Evolutionary conservation across 2,797 vertebrate species (phyloP).

Genomic region (Lepilemur ruficaudatus): DNA sequence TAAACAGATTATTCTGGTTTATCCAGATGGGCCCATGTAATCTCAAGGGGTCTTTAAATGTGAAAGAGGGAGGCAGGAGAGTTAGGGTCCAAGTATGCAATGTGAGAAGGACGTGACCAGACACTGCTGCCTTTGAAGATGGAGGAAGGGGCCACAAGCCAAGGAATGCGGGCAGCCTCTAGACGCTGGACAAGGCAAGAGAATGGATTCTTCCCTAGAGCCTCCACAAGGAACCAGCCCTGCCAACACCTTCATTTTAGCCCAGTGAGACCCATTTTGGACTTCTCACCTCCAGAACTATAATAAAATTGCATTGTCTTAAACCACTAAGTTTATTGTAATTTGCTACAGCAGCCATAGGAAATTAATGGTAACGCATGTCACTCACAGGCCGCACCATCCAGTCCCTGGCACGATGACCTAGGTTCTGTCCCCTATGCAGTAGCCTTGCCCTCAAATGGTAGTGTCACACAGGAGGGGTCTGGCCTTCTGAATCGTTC

Average conservation of each 20-base stretch:
- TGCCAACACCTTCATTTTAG: neutral
- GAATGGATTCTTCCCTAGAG: neutral
- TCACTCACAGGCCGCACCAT: neutral
- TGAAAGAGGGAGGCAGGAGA: neutral
- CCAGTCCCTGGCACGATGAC: rapidly evolving
- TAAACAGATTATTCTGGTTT: neutral
- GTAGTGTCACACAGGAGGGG: rapidly evolving
- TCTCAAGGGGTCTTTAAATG: neutral
- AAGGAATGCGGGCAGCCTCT: rapidly evolving
- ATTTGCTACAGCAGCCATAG: neutral
- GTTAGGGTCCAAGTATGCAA: neutral
- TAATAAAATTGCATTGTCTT: neutral
- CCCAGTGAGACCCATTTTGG: neutral
- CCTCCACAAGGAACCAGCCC: neutral
- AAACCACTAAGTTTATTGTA: neutral
- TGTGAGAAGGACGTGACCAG: neutral
- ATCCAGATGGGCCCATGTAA: neutral
- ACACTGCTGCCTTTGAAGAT: neutral
- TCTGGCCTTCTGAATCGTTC: neutral
- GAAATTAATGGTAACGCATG: neutral
- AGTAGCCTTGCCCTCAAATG: neutral
- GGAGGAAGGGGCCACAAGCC: neutral
- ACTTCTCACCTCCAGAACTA: neutral
- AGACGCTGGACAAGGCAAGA: neutral
- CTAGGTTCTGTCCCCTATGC: neutral